Evolutionary conservation across 2,797 vertebrate genomes (phyloP).

Genomic region (Dendrocincla tyrannina): DNA sequence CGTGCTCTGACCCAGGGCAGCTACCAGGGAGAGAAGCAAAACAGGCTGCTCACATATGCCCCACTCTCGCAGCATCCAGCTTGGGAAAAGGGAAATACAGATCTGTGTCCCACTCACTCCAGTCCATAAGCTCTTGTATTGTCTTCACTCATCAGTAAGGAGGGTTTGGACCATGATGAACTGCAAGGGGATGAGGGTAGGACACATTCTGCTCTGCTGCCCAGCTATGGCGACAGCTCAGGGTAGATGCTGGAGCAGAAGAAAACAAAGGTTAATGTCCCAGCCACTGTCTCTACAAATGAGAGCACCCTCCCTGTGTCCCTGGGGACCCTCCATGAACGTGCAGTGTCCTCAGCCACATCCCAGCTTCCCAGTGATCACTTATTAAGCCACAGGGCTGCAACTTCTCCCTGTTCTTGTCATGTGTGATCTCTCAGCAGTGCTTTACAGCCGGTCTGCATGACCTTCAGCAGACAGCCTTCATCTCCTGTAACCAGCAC

Average conservation of each 20-base stretch:
- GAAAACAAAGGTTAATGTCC: background rate
- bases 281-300: background rate
- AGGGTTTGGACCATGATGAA: background rate
- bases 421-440: background rate
- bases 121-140: background rate
- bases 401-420: background rate
- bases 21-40: background rate
- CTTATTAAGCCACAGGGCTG: background rate
- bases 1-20: background rate
- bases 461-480: background rate
- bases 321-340: background rate
- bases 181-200: background rate
- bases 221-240: fast-evolving
- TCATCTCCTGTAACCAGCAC: background rate
- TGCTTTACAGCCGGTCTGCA: background rate
- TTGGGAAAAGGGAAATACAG: background rate
- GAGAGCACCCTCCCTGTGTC: background rate
- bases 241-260: background rate
- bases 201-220: background rate
- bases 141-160: background rate
- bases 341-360: background rate
- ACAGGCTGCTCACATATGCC: background rate
- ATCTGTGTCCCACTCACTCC: background rate
- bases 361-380: background rate
- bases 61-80: background rate